A percentile compares a stretch with the other conserved stretches of the same genome.
Evolutionary conservation across 2,888 invertebrate genomes (phyloP).

Genomic region (Dryobota labecula): DNA sequence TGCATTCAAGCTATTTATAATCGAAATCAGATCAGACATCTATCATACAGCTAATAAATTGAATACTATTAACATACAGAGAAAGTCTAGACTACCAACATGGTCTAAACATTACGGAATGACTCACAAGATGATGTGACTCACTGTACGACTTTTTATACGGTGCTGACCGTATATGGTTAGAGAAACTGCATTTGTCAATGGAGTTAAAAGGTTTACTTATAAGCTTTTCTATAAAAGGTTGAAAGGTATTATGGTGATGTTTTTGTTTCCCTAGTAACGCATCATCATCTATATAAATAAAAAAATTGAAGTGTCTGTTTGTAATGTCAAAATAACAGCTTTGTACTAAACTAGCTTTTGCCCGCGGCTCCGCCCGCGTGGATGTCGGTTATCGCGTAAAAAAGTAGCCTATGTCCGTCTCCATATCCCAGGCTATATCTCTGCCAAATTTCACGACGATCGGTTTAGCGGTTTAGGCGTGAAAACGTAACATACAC

Average conservation of each 20-base stretch:
- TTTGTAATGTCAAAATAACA: too few species aligned
- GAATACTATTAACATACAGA: conserved; percentile 18
- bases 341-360: too few species aligned
- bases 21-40: conserved; percentile 16
- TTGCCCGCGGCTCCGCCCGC: too few species aligned
- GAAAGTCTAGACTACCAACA: conserved; percentile 47
- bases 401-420: too few species aligned
- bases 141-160: conserved; percentile 51
- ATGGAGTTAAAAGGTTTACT: conserved; percentile 15
- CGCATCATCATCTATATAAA: too few species aligned
- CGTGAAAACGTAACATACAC: too few species aligned
- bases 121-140: conserved; percentile 59
- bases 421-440: too few species aligned
- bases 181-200: conserved; percentile 35
- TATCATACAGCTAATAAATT: conserved; percentile 14
- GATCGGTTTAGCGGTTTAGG: too few species aligned
- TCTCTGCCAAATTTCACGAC: too few species aligned
- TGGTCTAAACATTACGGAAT: conserved; percentile 41
- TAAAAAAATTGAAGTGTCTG: too few species aligned
- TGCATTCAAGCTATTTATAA: neutral
- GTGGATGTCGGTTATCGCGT: too few species aligned
- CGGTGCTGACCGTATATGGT: conserved; percentile 55
- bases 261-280: neutral
- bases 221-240: conserved; percentile 31
- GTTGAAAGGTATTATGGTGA: neutral